A percentile compares a stretch with the other conserved stretches of the same genome.
Conservation (phyloP, 1,140 invertebrate species). For the Drosophila pectinifera region DNA sequence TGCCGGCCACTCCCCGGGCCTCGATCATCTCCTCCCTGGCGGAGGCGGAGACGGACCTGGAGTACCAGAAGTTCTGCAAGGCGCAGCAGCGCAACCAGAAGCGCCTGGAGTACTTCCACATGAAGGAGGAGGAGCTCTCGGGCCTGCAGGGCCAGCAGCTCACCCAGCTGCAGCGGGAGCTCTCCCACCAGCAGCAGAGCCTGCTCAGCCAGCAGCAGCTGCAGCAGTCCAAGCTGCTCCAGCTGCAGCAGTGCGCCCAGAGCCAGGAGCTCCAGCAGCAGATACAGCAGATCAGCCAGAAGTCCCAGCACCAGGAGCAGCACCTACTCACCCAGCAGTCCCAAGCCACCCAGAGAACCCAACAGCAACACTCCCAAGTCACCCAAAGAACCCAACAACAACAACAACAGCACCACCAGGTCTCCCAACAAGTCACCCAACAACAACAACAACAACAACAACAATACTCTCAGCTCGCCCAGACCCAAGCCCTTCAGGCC, state of each 20-base stretch:
- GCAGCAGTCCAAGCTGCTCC: slow-evolving; percentile 36
- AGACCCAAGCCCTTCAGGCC: slow-evolving; percentile 52
- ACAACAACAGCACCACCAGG: slow-evolving; percentile 18
- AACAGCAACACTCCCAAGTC: slow-evolving; percentile 23
- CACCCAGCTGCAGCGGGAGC: slow-evolving; percentile 31
- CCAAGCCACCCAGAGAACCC: slow-evolving; percentile 23
- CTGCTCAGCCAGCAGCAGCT: slow-evolving; percentile 41
- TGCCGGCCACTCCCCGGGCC: slow-evolving; percentile 57
- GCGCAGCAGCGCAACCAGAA: slow-evolving; percentile 80
- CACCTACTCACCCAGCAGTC: slow-evolving; percentile 12
- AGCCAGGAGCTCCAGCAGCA: slow-evolving; percentile 39
- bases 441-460: slow-evolving; percentile 16
- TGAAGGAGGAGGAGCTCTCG: slow-evolving; percentile 77
- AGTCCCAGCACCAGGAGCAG: slow-evolving; percentile 31
- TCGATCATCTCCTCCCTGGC: slow-evolving; percentile 56
- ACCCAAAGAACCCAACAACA: slow-evolving; percentile 40
- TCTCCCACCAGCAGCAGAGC: slow-evolving; percentile 11
- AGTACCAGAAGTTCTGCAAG: slow-evolving; percentile 74
- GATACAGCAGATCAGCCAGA: slow-evolving; percentile 25
- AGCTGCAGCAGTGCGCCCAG: slow-evolving; percentile 33
- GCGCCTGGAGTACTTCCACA: slow-evolving; percentile 72
- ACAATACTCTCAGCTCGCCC: slow-evolving; percentile 24
- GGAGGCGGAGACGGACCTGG: slow-evolving; percentile 62
- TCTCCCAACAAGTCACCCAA: slow-evolving; percentile 15
- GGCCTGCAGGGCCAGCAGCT: slow-evolving; percentile 28